A percentile compares a stretch with the other conserved stretches of the same genome.
Conservation (phyloP, 2,888 invertebrate genomes). For the Platypus cylindrus region DNA sequence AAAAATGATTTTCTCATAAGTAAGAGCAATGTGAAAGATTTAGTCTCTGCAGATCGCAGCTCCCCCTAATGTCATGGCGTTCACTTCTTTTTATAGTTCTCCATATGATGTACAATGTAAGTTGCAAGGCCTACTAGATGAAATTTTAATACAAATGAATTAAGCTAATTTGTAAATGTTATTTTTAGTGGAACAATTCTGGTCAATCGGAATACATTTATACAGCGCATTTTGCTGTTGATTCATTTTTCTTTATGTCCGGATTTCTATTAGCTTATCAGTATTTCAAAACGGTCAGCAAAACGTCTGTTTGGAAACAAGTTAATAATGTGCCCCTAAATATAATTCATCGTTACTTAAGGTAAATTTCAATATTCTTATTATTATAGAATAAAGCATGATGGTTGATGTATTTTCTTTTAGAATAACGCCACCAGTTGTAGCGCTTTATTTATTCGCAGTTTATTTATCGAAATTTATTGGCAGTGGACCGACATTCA, state of each 20-base stretch:
- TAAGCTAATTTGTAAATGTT: too few relatives aligned
- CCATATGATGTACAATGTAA: too few relatives aligned
- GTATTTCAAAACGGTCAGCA: conserved; percentile 25
- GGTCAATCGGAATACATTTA: conserved; percentile 22
- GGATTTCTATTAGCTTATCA: conserved; percentile 44
- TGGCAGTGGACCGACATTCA: conserved; percentile 17
- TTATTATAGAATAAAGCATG: neutral
- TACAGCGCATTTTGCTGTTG: conserved; percentile 44
- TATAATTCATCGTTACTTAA: conserved; percentile 20
- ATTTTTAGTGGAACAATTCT: conserved; percentile 30
- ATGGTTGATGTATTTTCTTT: too few relatives aligned
- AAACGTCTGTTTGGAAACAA: conserved; percentile 13
- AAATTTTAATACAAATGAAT: too few relatives aligned
- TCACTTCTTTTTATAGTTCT: too few relatives aligned
- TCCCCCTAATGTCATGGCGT: too few relatives aligned
- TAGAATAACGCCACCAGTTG: conserved; percentile 10
- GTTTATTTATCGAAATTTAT: conserved; percentile 4
- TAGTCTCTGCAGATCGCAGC: too few relatives aligned
- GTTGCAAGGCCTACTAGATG: too few relatives aligned
- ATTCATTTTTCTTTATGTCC: conserved; percentile 52
- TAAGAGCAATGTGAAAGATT: too few relatives aligned
- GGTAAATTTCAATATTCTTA: conserved; percentile 11
- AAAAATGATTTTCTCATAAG: too few relatives aligned
- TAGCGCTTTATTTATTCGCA: conserved; percentile 7
- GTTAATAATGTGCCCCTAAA: conserved; percentile 15